These are phyloP conservation scores for Nerophis lumbriciformis DNA, from an alignment of 2,113 vertebrate species.

Conservation along the genomic window DNA sequence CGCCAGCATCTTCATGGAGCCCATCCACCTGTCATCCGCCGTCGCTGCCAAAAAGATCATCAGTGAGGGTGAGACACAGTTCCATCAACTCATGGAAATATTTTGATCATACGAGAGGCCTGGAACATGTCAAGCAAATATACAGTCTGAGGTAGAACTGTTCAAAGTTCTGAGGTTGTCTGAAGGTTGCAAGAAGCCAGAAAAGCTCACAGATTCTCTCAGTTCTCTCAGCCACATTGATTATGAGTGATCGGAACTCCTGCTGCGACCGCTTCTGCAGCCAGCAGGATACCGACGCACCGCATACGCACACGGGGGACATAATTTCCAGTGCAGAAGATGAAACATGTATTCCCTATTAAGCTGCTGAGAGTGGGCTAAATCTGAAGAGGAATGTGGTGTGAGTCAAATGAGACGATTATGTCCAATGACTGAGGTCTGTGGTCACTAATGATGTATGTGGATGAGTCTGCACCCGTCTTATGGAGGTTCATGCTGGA, in stretches of 20 bases:
- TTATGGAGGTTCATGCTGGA: background rate
- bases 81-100: background rate
- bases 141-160: background rate
- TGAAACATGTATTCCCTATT: constrained; percentile 1
- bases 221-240: background rate
- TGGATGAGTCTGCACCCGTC: background rate
- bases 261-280: background rate
- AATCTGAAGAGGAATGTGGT: constrained; percentile 6
- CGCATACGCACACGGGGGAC: background rate
- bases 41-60: constrained; percentile 92
- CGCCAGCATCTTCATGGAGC: constrained; percentile 96
- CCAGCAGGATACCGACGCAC: background rate
- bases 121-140: background rate
- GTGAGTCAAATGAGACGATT: background rate
- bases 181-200: background rate
- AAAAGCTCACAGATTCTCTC: background rate
- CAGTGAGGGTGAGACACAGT: constrained; percentile 79
- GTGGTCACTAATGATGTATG: background rate
- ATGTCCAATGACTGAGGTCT: background rate
- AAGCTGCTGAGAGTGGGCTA: background rate
- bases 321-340: constrained; percentile 1
- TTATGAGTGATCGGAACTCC: background rate
- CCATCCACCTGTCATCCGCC: constrained; percentile 90
- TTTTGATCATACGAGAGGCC: background rate
- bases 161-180: background rate